These are phyloP conservation scores for Pheosia tremula DNA, from an alignment of 2,888 invertebrate genomes.

Conservation along the genomic window DNA sequence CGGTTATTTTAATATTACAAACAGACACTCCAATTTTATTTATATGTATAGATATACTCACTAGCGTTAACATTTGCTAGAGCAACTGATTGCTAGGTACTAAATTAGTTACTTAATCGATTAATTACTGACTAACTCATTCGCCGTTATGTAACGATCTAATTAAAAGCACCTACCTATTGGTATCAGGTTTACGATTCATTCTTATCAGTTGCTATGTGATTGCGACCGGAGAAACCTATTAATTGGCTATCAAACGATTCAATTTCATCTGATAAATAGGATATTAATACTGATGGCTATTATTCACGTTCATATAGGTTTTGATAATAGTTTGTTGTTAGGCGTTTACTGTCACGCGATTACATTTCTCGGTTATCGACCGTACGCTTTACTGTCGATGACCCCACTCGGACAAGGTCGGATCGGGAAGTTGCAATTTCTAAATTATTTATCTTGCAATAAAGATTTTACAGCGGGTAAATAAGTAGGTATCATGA, in stretches of 20 bases:
- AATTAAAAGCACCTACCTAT: background rate
- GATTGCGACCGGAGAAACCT: slow-evolving; percentile 14
- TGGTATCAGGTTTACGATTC: background rate
- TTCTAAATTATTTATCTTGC: slow-evolving; percentile 8
- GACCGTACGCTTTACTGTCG: slow-evolving; percentile 36
- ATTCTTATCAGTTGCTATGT: slow-evolving; percentile 34
- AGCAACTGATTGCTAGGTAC: background rate
- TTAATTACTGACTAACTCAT: background rate
- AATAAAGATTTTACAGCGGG: too few relatives aligned
- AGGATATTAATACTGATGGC: background rate
- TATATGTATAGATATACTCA: too few relatives aligned
- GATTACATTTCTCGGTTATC: slow-evolving; percentile 36
- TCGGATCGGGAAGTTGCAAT: slow-evolving; percentile 21
- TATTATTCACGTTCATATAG: slow-evolving; percentile 1
- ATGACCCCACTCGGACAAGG: slow-evolving; percentile 30
- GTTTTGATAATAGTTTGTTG: slow-evolving; percentile 7
- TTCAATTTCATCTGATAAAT: slow-evolving; percentile 18
- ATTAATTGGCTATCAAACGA: slow-evolving; percentile 11
- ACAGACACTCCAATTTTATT: too few relatives aligned
- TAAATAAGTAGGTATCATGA: too few relatives aligned
- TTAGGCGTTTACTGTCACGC: slow-evolving; percentile 21
- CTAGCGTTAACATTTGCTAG: background rate
- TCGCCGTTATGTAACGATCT: background rate
- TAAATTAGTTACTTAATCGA: background rate
- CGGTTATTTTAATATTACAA: too few relatives aligned